These are phyloP conservation scores for Aquatica leii DNA, from an alignment of 2,888 invertebrate genomes.

Conservation along the genomic window DNA sequence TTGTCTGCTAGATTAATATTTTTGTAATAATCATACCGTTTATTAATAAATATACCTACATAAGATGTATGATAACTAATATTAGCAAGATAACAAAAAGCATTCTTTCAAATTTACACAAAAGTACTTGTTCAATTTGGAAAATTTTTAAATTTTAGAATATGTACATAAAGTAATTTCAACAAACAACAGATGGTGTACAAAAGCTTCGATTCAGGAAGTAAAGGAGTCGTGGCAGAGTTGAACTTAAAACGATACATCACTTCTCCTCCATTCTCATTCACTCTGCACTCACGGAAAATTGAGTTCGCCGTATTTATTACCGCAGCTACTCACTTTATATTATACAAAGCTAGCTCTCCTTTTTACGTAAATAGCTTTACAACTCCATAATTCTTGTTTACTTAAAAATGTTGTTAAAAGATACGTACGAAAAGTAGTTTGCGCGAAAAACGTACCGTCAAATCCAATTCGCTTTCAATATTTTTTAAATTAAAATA, in stretches of 20 bases:
- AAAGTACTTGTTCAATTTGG: too few species aligned
- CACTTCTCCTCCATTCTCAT: conserved; percentile 46
- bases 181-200: conserved; percentile 55
- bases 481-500: too few species aligned
- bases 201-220: conserved; percentile 48
- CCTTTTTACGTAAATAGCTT: conserved; percentile 26
- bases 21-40: too few species aligned
- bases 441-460: too few species aligned
- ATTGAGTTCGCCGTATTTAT: conserved; percentile 57
- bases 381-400: conserved; percentile 18
- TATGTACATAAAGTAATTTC: conserved; percentile 48
- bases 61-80: too few species aligned
- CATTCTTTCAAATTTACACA: too few species aligned
- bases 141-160: conserved; percentile 15
- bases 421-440: background rate
- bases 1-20: too few species aligned
- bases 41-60: too few species aligned
- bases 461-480: too few species aligned
- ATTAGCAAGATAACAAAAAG: too few species aligned
- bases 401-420: conserved; percentile 3
- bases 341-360: conserved; percentile 49
- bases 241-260: conserved; percentile 53
- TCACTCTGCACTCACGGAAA: conserved; percentile 54
- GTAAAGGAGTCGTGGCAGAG: conserved; percentile 48
- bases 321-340: conserved; percentile 53